Conservation (phyloP, 2,888 invertebrate genomes). For the Caenorhabditis sp. region DNA sequence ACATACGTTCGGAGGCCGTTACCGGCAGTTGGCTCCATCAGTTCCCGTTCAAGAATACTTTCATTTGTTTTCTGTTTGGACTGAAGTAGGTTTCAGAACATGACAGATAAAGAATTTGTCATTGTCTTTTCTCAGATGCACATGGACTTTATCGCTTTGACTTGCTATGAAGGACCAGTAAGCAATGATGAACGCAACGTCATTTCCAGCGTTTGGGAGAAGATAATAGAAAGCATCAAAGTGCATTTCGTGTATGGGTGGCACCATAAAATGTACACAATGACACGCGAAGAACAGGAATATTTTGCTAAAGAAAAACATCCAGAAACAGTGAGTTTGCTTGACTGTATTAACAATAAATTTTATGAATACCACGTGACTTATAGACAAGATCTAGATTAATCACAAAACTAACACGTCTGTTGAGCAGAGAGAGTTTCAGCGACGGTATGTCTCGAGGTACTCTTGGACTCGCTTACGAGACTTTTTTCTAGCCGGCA, state of each 20-base stretch:
- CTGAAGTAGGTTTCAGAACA: too few relatives aligned
- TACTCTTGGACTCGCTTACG: constrained; percentile 14
- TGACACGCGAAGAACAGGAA: constrained; percentile 48
- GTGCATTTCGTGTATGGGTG: constrained; percentile 52
- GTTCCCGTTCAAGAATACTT: constrained; percentile 40
- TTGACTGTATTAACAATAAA: too few relatives aligned
- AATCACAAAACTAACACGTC: constrained; percentile 44
- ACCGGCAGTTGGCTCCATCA: constrained; percentile 26
- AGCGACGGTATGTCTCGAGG: constrained; percentile 35
- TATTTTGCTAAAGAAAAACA: constrained; percentile 27
- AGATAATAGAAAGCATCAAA: constrained; percentile 36
- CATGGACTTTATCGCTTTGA: constrained; percentile 51
- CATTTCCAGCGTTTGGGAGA: constrained; percentile 24
- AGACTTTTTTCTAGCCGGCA: constrained; percentile 34
- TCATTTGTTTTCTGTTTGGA: constrained; percentile 31
- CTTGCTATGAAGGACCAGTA: constrained; percentile 46
- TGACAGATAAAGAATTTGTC: too few relatives aligned
- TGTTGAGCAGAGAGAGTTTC: constrained; percentile 55
- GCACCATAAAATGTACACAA: constrained; percentile 36
- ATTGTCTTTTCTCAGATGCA: constrained; percentile 46
- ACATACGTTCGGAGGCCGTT: constrained; percentile 43
- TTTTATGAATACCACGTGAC: neutral
- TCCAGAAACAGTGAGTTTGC: neutral
- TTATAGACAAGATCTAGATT: constrained; percentile 46
- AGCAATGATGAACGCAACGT: constrained; percentile 23